Percentiles rank a stretch among this genome's conserved stretches.
Evolutionary conservation across 2,888 invertebrate species (phyloP).

Genomic region (Dasypolia templi): DNA sequence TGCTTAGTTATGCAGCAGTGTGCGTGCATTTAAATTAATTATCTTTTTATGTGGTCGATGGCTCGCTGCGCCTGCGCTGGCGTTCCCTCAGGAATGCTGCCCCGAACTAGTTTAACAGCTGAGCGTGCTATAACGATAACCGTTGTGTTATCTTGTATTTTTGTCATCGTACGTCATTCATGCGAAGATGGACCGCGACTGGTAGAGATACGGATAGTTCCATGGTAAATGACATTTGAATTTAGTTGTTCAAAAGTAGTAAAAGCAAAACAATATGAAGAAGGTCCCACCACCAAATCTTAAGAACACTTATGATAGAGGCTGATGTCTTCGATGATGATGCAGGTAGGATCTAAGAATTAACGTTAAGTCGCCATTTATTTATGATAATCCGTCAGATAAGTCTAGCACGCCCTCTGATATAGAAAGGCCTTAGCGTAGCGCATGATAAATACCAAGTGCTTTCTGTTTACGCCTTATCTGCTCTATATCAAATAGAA

Average conservation of each 20-base stretch:
- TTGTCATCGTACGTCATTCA: slow-evolving; percentile 70
- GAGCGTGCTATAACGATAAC: slow-evolving; percentile 80
- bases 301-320: neutral
- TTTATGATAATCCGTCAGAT: slow-evolving; percentile 39
- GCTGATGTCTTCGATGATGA: neutral
- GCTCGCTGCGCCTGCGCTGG: slow-evolving; percentile 71
- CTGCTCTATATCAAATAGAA: slow-evolving; percentile 35
- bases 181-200: slow-evolving; percentile 29
- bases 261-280: neutral
- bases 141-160: slow-evolving; percentile 75
- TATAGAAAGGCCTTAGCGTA: slow-evolving; percentile 30
- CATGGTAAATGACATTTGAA: slow-evolving; percentile 5
- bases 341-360: slow-evolving; percentile 3
- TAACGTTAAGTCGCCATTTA: slow-evolving; percentile 12
- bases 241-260: neutral
- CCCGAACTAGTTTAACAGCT: slow-evolving; percentile 83
- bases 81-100: slow-evolving; percentile 87
- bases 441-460: slow-evolving; percentile 36
- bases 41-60: slow-evolving; percentile 72
- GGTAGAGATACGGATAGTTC: slow-evolving; percentile 33
- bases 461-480: slow-evolving; percentile 42
- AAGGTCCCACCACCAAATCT: neutral
- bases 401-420: slow-evolving; percentile 37
- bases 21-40: slow-evolving; percentile 71
- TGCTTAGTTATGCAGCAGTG: slow-evolving; percentile 55